A percentile compares a stretch with the other conserved stretches of the same genome.
Evolutionary conservation across 2,888 invertebrate genomes (phyloP).

Genomic region (Melieria omissa): DNA sequence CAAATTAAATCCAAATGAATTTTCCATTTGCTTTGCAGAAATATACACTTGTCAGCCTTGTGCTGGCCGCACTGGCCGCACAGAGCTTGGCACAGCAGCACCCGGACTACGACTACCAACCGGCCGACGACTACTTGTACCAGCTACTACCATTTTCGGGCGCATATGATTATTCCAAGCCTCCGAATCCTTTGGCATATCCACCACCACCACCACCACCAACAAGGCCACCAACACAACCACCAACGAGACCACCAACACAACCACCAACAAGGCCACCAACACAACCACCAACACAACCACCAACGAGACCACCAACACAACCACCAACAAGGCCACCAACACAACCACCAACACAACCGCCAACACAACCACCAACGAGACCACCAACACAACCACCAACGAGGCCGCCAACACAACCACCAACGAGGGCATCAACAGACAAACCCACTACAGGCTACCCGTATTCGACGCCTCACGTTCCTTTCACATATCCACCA

Average conservation of each 20-base stretch:
- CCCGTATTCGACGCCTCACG: constrained; percentile 48
- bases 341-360: too few relatives aligned
- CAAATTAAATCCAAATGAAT: not conserved
- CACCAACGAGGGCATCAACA: too few relatives aligned
- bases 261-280: too few relatives aligned
- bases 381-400: too few relatives aligned
- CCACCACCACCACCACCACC: constrained; percentile 24
- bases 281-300: too few relatives aligned
- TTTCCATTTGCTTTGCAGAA: constrained; percentile 48
- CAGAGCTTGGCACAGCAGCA: constrained; percentile 41
- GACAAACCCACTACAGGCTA: too few relatives aligned
- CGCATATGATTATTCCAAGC: too few relatives aligned
- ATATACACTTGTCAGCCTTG: constrained; percentile 47
- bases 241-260: not conserved
- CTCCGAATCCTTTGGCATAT: not conserved
- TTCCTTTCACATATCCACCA: constrained; percentile 44
- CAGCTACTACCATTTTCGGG: constrained; percentile 41
- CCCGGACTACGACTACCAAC: constrained; percentile 36
- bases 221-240: not conserved
- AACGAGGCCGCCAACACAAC: too few relatives aligned
- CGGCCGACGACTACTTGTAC: constrained; percentile 25
- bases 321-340: too few relatives aligned
- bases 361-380: too few relatives aligned
- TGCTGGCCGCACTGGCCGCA: constrained; percentile 46
- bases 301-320: too few relatives aligned